Evolutionary conservation across 2,113 vertebrate genomes (phyloP), one percentile per base, ranked within the genome.

Genomic region (Apaloderma vittatum): DNA sequence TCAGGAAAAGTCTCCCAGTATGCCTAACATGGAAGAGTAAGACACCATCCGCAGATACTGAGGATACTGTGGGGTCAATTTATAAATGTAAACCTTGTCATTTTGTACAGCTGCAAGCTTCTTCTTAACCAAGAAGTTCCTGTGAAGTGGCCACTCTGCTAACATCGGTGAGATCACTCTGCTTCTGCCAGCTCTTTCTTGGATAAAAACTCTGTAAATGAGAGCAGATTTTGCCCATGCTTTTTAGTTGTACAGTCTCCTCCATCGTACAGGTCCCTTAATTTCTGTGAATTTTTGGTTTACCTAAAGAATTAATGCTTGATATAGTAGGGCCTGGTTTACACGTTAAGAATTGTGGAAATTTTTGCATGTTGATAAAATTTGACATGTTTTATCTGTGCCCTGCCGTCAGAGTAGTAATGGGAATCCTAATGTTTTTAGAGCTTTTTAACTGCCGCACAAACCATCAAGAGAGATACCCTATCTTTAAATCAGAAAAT

Each of bases 401-500:
- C 46, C 61, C 70, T 83, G 40, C 76, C 85, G 95, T 96, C 95
- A 85, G 76, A 89, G 87, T 87, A n/a, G 87, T 97, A 96, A 97
- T 88, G 94, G 95, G 71, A 98, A 97, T 95, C 79, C 91, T 95
- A 92, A 92, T 95, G 91, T 93, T 96, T 97, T 97, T 92, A 91
- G 82, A 97, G 97, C 73, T 97, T 97, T 97, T 87, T 70, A 92
- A 91, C 96, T 93, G 79, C 91, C 89, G 91, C 92, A 94, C 84
- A 95, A 90, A 71, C 92, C 7, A 6, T 96, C 66, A 77, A 74
- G 79, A 86, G 63, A 93, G 89, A 96, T 94, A 95, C 23, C 49
- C 43, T 97, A 96, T 97, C 97, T 94, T 86, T 74, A 95, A 96
- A 98, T 97, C 97, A 93, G 94, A 96, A 97, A 96, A 96, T 95